These are phyloP conservation scores for Heliothis subflexa DNA, from an alignment of 1,140 invertebrate species.

Conservation along the genomic window DNA sequence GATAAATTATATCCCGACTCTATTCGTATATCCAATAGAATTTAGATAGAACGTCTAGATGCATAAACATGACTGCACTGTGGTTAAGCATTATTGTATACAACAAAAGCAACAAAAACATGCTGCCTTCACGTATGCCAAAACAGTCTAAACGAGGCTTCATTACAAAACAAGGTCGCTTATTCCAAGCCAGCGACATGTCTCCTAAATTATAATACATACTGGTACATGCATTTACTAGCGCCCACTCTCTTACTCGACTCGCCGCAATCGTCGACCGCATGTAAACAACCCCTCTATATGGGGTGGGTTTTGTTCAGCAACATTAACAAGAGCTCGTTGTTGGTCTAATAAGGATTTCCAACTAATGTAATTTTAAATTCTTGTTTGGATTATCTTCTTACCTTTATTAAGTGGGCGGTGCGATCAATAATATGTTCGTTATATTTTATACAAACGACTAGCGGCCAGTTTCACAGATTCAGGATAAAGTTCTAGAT, in stretches of 20 bases:
- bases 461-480: too few species aligned
- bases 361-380: conserved; percentile 34
- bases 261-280: conserved; percentile 20
- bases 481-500: too few species aligned
- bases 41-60: not conserved
- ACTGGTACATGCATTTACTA: conserved; percentile 32
- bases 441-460: too few species aligned
- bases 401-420: conserved; percentile 27
- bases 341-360: conserved; percentile 17
- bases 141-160: conserved; percentile 21
- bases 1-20: too few species aligned
- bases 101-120: not conserved
- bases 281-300: conserved; percentile 42
- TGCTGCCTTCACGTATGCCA: conserved; percentile 7
- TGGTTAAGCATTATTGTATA: too few species aligned
- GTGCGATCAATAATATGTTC: not conserved
- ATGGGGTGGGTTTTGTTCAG: conserved; percentile 28
- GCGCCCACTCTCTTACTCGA: conserved; percentile 19
- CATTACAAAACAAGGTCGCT: conserved; percentile 7
- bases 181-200: conserved; percentile 9
- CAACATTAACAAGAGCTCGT: conserved; percentile 35
- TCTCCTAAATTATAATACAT: conserved; percentile 41
- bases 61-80: too few species aligned
- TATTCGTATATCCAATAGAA: not conserved
- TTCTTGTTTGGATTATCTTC: conserved; percentile 31